Evolutionary conservation across 2,888 invertebrate genomes (phyloP).

Genomic region (Cerceris ruficornis): DNA sequence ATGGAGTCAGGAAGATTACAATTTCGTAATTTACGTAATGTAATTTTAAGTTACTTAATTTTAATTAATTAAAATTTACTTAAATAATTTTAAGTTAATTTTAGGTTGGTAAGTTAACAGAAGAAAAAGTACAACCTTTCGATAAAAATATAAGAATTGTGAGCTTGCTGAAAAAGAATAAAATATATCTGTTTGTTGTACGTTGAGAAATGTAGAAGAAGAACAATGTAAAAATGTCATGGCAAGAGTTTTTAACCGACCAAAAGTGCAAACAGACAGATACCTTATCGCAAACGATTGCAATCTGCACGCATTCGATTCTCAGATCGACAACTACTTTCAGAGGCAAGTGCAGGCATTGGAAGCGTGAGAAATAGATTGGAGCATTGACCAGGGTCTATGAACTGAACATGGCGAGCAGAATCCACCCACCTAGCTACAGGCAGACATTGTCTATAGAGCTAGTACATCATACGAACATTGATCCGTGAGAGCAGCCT

Average conservation of each 20-base stretch:
- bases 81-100: too few species aligned
- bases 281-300: not conserved
- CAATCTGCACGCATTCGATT: not conserved
- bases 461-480: conserved; percentile 52
- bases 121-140: too few species aligned
- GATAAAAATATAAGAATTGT: too few species aligned
- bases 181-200: too few species aligned
- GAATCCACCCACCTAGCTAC: conserved; percentile 41
- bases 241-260: not conserved
- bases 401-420: conserved; percentile 32
- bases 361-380: conserved; percentile 28
- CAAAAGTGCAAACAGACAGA: not conserved
- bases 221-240: too few species aligned
- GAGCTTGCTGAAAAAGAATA: too few species aligned
- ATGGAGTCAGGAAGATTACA: too few species aligned
- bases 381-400: conserved; percentile 39
- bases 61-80: too few species aligned
- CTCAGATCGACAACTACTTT: conserved; percentile 2
- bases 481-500: conserved; percentile 56
- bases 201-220: too few species aligned
- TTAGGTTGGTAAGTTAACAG: too few species aligned
- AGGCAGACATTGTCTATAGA: conserved; percentile 50
- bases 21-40: too few species aligned
- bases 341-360: conserved; percentile 9
- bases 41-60: too few species aligned